Percentiles rank a stretch among this genome's conserved stretches.
Evolutionary conservation across 92 coral and sea anemone species (phyloP).

Genomic region (Pocillopora meandrina): DNA sequence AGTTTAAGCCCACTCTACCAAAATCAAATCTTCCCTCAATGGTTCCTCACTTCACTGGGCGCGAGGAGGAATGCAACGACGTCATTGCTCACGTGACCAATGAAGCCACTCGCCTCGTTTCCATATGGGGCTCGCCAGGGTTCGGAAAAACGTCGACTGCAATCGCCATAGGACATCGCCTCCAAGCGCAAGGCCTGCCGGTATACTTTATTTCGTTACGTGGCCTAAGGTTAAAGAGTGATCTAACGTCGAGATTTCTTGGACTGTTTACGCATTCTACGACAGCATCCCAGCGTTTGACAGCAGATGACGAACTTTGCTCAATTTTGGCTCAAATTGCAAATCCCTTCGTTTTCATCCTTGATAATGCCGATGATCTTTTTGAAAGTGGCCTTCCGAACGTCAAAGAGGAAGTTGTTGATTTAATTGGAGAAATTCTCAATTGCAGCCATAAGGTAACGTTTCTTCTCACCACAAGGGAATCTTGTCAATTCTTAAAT

Average conservation of each 20-base stretch:
- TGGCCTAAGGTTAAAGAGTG: constrained; percentile 25
- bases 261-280: background rate
- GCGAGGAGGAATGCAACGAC: too few species aligned
- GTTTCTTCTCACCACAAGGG: constrained; percentile 35
- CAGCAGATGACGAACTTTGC: constrained; percentile 27
- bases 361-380: constrained; percentile 53
- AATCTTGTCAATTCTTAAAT: constrained; percentile 6
- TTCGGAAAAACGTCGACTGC: constrained; percentile 15
- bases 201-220: constrained; percentile 33
- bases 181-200: constrained; percentile 28
- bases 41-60: too few species aligned
- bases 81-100: too few species aligned
- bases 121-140: constrained; percentile 39
- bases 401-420: constrained; percentile 26
- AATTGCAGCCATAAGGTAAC: constrained; percentile 10
- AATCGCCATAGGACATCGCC: constrained; percentile 28
- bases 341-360: constrained; percentile 7
- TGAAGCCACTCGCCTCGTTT: background rate
- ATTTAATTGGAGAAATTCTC: constrained; percentile 35
- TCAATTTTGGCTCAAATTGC: constrained; percentile 5
- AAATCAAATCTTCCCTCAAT: too few species aligned
- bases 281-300: background rate
- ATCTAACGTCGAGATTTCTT: constrained; percentile 35
- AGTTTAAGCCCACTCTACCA: too few species aligned
- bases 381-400: constrained; percentile 16